Conservation (phyloP, 2,888 invertebrate species). For the Cyclophora punctaria region DNA sequence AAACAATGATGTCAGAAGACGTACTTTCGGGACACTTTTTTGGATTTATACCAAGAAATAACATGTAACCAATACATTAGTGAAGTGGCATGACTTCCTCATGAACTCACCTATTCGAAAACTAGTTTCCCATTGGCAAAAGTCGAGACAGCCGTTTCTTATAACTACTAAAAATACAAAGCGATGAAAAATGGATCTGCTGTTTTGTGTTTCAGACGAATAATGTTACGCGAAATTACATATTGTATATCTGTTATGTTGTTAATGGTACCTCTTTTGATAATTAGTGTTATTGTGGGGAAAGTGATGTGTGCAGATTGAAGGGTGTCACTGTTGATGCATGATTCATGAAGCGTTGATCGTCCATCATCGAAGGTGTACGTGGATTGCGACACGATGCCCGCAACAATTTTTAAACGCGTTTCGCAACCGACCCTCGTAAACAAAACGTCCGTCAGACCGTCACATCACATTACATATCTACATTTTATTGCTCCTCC, state of each 20-base stretch:
- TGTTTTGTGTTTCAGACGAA: too few species aligned
- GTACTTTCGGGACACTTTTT: slow-evolving; percentile 4
- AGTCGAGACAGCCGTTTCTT: not conserved
- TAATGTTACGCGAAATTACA: too few species aligned
- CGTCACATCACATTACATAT: slow-evolving; percentile 24
- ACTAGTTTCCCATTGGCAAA: slow-evolving; percentile 4
- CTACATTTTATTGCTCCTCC: slow-evolving; percentile 42
- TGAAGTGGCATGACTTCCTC: not conserved
- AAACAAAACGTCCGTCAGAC: slow-evolving; percentile 50
- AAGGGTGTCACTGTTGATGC: slow-evolving; percentile 14
- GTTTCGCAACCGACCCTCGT: slow-evolving; percentile 50
- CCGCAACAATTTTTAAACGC: slow-evolving; percentile 33
- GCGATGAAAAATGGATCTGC: not conserved
- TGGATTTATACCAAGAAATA: slow-evolving; percentile 13
- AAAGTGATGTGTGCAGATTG: not conserved
- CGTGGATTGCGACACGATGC: slow-evolving; percentile 40
- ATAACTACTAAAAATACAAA: not conserved
- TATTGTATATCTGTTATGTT: too few species aligned
- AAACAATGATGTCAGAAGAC: not conserved
- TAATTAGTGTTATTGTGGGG: too few species aligned
- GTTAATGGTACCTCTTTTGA: too few species aligned
- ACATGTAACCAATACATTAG: slow-evolving; percentile 1
- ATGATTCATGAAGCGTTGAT: slow-evolving; percentile 33
- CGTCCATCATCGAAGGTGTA: slow-evolving; percentile 25
- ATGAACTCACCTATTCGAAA: slow-evolving; percentile 4